A percentile compares a stretch with the other conserved stretches of the same genome.
Evolutionary conservation across 2,113 vertebrate genomes (phyloP).

Genomic region (Prunella fulvescens): DNA sequence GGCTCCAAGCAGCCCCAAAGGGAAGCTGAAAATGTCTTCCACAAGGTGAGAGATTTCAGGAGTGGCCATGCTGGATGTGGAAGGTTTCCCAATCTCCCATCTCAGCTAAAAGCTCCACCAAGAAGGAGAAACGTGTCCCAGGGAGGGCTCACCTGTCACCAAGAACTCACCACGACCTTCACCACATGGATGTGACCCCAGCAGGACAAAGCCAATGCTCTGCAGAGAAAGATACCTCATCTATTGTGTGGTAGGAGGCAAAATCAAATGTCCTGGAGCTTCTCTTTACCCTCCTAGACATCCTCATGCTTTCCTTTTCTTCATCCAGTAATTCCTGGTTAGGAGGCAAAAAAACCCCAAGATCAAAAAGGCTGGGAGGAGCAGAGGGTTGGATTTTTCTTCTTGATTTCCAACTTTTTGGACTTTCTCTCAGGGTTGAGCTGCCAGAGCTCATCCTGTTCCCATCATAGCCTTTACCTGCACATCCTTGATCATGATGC

Average conservation of each 20-base stretch:
- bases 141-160: background rate
- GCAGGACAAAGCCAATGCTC: accelerated
- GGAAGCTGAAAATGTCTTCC: background rate
- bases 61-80: accelerated
- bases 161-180: accelerated
- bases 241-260: conserved; percentile 80
- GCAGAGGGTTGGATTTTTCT: background rate
- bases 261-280: conserved; percentile 76
- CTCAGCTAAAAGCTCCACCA: background rate
- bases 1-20: background rate
- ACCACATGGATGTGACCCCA: accelerated
- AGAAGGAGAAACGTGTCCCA: accelerated
- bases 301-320: conserved; percentile 77
- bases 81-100: background rate
- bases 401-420: background rate
- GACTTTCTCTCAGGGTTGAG: accelerated
- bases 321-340: conserved; percentile 77
- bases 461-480: conserved; percentile 69
- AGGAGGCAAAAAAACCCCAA: accelerated
- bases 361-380: background rate
- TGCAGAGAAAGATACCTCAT: conserved; percentile 69
- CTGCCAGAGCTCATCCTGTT: background rate
- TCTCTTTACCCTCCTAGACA: conserved; percentile 56
- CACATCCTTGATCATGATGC: conserved; percentile 83
- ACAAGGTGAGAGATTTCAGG: accelerated